Conservation (phyloP, 1,140 invertebrate species). For the Oryctes rhinoceros region DNA sequence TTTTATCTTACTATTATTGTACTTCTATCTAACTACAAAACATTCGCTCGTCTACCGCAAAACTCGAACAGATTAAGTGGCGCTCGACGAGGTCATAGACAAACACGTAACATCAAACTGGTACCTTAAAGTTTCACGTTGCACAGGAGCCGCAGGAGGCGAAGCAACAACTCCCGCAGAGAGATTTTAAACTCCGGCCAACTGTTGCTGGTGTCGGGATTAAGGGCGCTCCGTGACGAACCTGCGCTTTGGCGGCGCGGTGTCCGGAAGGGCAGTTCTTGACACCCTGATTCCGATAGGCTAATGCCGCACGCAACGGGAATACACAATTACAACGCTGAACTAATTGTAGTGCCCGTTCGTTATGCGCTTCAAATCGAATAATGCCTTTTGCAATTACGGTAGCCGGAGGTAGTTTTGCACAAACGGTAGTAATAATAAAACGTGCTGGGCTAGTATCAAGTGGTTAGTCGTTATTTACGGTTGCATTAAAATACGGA, state of each 20-base stretch:
- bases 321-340: neutral
- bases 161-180: neutral
- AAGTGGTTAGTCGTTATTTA: too few relatives aligned
- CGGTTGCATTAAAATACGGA: too few relatives aligned
- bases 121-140: conserved; percentile 15
- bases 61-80: neutral
- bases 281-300: neutral
- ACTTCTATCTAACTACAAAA: neutral
- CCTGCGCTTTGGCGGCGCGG: neutral
- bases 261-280: neutral
- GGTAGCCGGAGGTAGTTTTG: too few relatives aligned
- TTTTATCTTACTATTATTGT: too few relatives aligned
- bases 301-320: neutral
- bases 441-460: too few relatives aligned
- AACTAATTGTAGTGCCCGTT: neutral
- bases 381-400: too few relatives aligned
- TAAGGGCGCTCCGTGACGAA: conserved; percentile 1
- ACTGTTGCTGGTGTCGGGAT: conserved; percentile 7
- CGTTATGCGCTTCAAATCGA: neutral
- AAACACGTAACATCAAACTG: conserved; percentile 14
- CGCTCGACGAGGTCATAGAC: neutral
- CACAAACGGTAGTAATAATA: too few relatives aligned
- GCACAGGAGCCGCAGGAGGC: neutral
- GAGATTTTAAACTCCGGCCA: conserved; percentile 26
- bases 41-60: neutral